A percentile compares a stretch with the other conserved stretches of the same genome.
phyloP scores from a whole-genome alignment of 2,888 invertebrate species.

The Brassicogethes aeneus region DNA sequence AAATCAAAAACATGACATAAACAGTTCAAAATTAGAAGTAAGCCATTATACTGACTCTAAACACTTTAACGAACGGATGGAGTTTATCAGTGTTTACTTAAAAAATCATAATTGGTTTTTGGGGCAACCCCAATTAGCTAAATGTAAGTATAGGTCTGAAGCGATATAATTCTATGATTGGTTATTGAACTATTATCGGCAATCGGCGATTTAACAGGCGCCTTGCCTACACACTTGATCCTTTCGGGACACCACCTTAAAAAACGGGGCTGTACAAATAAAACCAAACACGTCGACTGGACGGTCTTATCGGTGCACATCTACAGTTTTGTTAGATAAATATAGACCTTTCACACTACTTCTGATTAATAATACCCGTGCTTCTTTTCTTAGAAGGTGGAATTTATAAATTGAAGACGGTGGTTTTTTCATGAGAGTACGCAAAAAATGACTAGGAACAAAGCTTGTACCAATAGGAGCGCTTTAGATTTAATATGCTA shows the following conservation, averaged over 20 bases:
- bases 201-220: conserved; percentile 32
- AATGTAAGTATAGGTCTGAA: conserved; percentile 38
- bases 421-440: no score
- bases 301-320: neutral
- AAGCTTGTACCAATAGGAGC: no score
- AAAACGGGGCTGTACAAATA: neutral
- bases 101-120: conserved; percentile 37
- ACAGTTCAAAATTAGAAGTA: no score
- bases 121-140: conserved; percentile 38
- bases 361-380: neutral
- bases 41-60: no score
- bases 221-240: conserved; percentile 26
- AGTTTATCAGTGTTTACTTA: conserved; percentile 32
- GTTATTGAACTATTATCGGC: conserved; percentile 38
- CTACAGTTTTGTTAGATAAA: neutral
- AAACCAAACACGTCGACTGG: neutral
- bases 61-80: conserved; percentile 2
- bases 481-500: no score
- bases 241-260: neutral
- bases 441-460: no score
- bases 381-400: neutral
- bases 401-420: no score
- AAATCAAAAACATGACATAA: no score
- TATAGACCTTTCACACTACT: neutral
- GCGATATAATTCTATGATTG: conserved; percentile 35